A percentile compares a stretch with the other conserved stretches of the same genome.
These are phyloP conservation scores for Eustalomyia histrio DNA, from an alignment of 2,888 invertebrate species.

Conservation along the genomic window DNA sequence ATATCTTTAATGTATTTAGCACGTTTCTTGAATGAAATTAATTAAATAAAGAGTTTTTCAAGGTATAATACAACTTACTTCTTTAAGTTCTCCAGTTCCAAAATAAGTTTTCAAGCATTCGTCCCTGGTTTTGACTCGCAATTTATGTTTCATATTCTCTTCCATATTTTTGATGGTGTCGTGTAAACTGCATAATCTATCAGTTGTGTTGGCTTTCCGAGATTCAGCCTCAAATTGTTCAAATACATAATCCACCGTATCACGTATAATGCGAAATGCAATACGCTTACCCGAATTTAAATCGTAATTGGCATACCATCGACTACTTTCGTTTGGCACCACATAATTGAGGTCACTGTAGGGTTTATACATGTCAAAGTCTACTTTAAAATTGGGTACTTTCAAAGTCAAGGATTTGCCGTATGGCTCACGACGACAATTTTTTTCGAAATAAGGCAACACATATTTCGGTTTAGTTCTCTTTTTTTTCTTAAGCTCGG, in stretches of 20 bases:
- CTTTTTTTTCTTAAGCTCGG: not conserved
- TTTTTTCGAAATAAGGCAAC: constrained; percentile 69
- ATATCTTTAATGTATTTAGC: not conserved
- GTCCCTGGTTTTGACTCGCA: constrained; percentile 52
- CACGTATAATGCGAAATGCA: constrained; percentile 48
- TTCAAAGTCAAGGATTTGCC: constrained; percentile 55
- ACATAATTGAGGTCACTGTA: constrained; percentile 60
- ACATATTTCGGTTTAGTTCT: constrained; percentile 6
- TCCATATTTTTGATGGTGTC: constrained; percentile 63
- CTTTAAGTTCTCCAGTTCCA: not conserved
- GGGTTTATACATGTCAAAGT: constrained; percentile 47
- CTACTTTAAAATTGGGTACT: constrained; percentile 52
- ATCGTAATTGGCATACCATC: constrained; percentile 67
- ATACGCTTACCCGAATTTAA: constrained; percentile 49
- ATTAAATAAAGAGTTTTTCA: not conserved
- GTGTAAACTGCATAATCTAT: constrained; percentile 67
- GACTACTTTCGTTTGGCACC: constrained; percentile 65
- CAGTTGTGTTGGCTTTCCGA: not conserved
- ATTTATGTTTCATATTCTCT: constrained; percentile 57
- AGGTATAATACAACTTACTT: constrained; percentile 23
- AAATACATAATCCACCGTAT: constrained; percentile 54
- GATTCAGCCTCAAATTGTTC: constrained; percentile 2
- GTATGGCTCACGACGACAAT: constrained; percentile 57
- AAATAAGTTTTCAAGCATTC: constrained; percentile 42
- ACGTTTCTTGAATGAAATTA: not conserved